Evolutionary conservation across 2,113 vertebrate species (phyloP).

Genomic region (Myocastor coypus): DNA sequence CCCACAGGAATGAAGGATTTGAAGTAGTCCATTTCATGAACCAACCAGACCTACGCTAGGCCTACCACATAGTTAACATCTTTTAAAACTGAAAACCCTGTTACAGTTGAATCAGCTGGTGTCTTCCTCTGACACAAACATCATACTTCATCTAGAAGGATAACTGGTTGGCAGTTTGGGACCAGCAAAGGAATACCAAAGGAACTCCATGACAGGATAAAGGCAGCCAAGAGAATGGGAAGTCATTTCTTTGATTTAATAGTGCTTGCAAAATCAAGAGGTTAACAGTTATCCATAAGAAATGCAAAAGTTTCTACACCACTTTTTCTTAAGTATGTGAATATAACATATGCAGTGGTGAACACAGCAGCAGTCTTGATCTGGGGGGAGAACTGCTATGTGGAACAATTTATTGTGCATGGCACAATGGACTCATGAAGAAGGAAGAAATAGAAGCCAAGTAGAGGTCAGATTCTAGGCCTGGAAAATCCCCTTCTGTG

Average conservation of each 20-base stretch:
- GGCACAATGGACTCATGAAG: not conserved
- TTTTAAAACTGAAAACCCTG: constrained; percentile 8
- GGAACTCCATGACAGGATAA: not conserved
- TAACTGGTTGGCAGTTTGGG: not conserved
- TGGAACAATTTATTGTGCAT: not conserved
- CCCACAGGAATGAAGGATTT: not conserved
- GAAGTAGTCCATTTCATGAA: constrained; percentile 6
- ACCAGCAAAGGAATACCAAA: not conserved
- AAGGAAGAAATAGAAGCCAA: not conserved
- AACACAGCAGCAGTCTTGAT: not conserved
- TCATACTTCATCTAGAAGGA: not conserved
- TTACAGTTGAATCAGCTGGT: not conserved
- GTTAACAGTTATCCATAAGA: not conserved
- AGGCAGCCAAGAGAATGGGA: not conserved
- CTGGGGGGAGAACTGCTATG: rapidly evolving
- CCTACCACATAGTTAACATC: not conserved
- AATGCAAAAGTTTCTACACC: not conserved
- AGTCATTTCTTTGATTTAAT: constrained; percentile 38
- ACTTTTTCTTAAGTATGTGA: not conserved
- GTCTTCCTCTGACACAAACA: not conserved
- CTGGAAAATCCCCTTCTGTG: not conserved
- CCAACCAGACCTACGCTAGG: not conserved
- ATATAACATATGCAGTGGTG: not conserved
- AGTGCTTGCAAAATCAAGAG: not conserved
- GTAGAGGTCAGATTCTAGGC: not conserved